These are phyloP conservation scores for Musca domestica DNA, from an alignment of 1,140 invertebrate genomes.

Conservation along the genomic window DNA sequence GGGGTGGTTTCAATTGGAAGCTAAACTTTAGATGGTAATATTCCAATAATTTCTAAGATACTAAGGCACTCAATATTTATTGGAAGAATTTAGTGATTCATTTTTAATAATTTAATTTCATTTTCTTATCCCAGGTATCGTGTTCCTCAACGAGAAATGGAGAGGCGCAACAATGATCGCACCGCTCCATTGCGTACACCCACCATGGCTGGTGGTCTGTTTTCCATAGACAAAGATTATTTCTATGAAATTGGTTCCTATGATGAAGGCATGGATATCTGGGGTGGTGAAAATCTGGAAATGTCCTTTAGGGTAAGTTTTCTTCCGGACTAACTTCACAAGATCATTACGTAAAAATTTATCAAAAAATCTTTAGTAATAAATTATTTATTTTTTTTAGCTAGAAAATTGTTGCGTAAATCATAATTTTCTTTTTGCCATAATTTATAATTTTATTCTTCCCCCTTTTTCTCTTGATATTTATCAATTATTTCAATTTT, in stretches of 20 bases:
- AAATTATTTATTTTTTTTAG: slow-evolving; percentile 2
- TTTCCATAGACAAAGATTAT: slow-evolving; percentile 94
- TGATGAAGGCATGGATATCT: slow-evolving; percentile 99
- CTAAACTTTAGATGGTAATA: slow-evolving; percentile 92
- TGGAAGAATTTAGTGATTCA: background rate
- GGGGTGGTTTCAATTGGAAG: slow-evolving; percentile 98
- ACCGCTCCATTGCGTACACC: slow-evolving; percentile 90
- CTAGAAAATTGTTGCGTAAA: background rate
- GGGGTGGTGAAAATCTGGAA: slow-evolving; percentile 99
- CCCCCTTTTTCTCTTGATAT: slow-evolving; percentile 17
- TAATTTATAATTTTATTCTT: slow-evolving; percentile 25
- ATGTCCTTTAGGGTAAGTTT: slow-evolving; percentile 94
- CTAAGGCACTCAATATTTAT: background rate
- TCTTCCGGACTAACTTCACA: background rate
- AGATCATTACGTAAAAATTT: background rate
- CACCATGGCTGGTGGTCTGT: slow-evolving; percentile 98
- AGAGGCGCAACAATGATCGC: slow-evolving; percentile 82
- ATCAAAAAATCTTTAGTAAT: slow-evolving; percentile 1
- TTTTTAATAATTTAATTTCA: slow-evolving; percentile 1
- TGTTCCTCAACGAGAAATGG: slow-evolving; percentile 92
- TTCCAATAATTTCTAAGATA: background rate
- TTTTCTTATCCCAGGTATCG: slow-evolving; percentile 76
- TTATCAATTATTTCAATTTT: slow-evolving; percentile 24
- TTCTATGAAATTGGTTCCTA: slow-evolving; percentile 97
- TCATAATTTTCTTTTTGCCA: no score